Base-by-base conservation (phyloP, 2,888 invertebrate genomes). In the Neuroscelio doddi region DNA sequence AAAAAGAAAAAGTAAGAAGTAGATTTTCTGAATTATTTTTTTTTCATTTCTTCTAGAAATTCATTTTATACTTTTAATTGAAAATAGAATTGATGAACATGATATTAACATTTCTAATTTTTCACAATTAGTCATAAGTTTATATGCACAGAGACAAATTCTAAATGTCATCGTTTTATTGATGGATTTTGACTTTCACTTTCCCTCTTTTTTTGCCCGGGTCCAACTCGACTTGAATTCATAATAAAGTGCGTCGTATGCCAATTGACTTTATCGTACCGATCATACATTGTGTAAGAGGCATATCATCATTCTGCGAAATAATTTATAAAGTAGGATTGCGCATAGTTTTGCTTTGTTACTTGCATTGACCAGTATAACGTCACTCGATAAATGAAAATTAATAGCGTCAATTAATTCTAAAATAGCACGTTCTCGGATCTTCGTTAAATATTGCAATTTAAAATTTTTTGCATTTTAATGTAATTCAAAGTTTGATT, bases 291-390 rank as follows among this genome's bases (percentile, higher is more conserved):
- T 36, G 36, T n/a, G 36, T 15, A 36, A 36, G 36, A 15, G 14
- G 15, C 7, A 36, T 14, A 14, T 15, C 4, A 36, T 36, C 36
- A n/a, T 36, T 36, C 15, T 14, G 15, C 14, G 36, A 36, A 36
- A 36, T 36, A 14, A 36, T 36, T 36, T 36, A 36, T 15, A 36
- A 36, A 36, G 36, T 36, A 14, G 36, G 36, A 36, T 36, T 36
- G 36, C 9, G n/a, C n/a, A n/a, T n/a, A n/a, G n/a, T n/a, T n/a
- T n/a, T n/a, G 30, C 30, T 36, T 4, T 5, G 10, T 36, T 14
- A 15, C 36, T 14, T 3, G 14, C 14, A 36, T 36, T n/a, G 15
- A 36, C 36, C 12, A 14, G n/a, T 15, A 15, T 15, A 36, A 36
- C 36, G 36, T 36, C 36, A 14, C 15, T 36, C 14, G 9, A 36